phyloP scores from a whole-genome alignment of 2,888 invertebrate species.

The Isoperla grammatica region DNA sequence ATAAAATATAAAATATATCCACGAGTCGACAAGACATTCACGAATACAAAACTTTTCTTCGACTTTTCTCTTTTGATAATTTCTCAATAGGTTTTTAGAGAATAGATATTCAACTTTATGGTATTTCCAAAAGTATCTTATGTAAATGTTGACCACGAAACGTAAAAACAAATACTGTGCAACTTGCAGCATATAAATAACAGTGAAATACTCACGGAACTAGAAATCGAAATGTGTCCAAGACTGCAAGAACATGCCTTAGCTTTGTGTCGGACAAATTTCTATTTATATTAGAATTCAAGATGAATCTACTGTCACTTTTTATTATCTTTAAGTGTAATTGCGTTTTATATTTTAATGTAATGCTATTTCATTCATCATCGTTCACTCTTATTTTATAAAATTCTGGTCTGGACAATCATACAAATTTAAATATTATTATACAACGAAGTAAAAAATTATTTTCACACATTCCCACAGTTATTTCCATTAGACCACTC shows the following conservation, averaged over 20 bases:
- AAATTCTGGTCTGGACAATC: neutral
- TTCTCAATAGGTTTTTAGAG: no score
- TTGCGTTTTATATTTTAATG: neutral
- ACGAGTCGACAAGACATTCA: neutral
- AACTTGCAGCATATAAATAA: no score
- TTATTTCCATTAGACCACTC: neutral
- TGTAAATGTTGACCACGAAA: no score
- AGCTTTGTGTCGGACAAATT: constrained; percentile 26
- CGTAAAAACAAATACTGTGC: no score
- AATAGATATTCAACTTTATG: no score
- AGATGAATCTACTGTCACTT: neutral
- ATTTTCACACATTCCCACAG: neutral
- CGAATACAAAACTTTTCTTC: no score
- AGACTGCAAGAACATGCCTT: no score
- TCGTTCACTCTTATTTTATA: neutral
- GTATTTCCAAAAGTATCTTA: no score
- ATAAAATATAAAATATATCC: constrained; percentile 11
- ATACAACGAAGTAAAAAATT: neutral
- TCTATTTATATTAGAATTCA: constrained; percentile 18
- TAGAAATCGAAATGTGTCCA: constrained; percentile 23
- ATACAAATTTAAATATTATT: constrained; percentile 12
- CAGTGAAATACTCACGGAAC: no score
- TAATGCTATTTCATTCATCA: neutral
- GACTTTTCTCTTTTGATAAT: no score
- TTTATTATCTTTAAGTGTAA: neutral